Percentiles rank a stretch among this genome's conserved stretches.
These are phyloP conservation scores for Saccostrea cuccullata DNA, from an alignment of 1,140 invertebrate species.

Conservation along the genomic window DNA sequence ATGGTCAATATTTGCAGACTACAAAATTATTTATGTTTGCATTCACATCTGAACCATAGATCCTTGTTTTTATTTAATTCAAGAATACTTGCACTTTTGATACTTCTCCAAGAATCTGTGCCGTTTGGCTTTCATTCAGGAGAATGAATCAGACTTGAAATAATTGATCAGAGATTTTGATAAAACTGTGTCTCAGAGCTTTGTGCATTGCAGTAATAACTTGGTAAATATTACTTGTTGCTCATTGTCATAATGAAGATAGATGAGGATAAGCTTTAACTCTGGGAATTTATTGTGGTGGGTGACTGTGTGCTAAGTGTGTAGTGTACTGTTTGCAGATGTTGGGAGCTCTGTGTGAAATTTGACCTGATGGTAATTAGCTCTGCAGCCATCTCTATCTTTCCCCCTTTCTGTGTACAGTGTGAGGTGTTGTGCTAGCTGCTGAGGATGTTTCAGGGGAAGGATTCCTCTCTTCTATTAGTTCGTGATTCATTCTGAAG, in stretches of 20 bases:
- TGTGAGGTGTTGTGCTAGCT: conserved; percentile 21
- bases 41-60: background rate
- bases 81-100: conserved; percentile 11
- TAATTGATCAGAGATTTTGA: conserved; percentile 28
- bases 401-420: conserved; percentile 2
- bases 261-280: background rate
- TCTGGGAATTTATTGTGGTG: background rate
- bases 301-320: conserved; percentile 7
- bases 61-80: background rate
- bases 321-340: conserved; percentile 33
- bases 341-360: conserved; percentile 18
- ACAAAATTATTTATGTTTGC: too few relatives aligned
- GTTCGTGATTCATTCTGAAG: background rate
- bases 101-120: conserved; percentile 24
- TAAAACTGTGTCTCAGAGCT: conserved; percentile 4
- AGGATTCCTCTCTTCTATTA: conserved; percentile 1
- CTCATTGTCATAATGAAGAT: conserved; percentile 5
- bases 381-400: conserved; percentile 17
- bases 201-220: conserved; percentile 1
- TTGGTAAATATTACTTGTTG: conserved; percentile 28
- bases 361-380: conserved; percentile 30
- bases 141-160: conserved; percentile 20
- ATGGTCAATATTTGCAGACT: too few relatives aligned
- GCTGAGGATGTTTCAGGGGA: conserved; percentile 16
- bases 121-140: conserved; percentile 1